Base-by-base conservation (phyloP, 2,113 vertebrate species). In the Sinocyclocheilus rhinocerous region DNA sequence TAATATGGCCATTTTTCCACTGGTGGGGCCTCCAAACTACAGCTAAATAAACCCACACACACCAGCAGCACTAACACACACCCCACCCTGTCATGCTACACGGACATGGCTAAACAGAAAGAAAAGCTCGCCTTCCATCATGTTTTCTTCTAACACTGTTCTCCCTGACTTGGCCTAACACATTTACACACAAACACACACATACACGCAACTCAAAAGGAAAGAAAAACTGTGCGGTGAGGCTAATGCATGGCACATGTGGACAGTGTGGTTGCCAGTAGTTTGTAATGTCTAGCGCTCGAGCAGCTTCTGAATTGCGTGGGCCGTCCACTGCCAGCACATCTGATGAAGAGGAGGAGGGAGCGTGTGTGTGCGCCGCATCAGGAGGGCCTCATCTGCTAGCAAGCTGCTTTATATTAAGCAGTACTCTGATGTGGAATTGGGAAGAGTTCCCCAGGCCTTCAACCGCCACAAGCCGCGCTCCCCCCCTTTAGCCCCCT, bases 361-460 rank as follows among this genome's bases (percentile, higher is more conserved):
- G 85, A 84, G 85, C 83, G 86, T 65, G 83, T 84, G 88, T 86
- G 65, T 36, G 83, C 18, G 13, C 84, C 76, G 77, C 85, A 77
- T 86, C 87, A 86, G 80, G 88, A 90, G 76, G 63, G 86, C 93
- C 93, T 94, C 94, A 94, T 95, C 93, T 95, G 95, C 24, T 67
- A 91, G 91, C 94, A 94, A 94, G 94, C 94, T 95, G 95, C 87
- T 95, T 95, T 93, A 87, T 92, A 90, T 93, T 94, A 93, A 90
- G 89, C 88, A 89, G 81, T 88, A 89, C 91, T 94, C 91, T 94
- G 94, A 95, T 93, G 92, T 93, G 92, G 92, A 94, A 93, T 95
- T 93, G 92, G 92, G 91, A 94, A 92, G 93, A 94, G 93, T 85
- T 87, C 84, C 84, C 79, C 87, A 86, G 89, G 88, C 85, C 87